phyloP scores from a whole-genome alignment of 2,888 invertebrate species.

The Drosophila neoperkinsi region DNA sequence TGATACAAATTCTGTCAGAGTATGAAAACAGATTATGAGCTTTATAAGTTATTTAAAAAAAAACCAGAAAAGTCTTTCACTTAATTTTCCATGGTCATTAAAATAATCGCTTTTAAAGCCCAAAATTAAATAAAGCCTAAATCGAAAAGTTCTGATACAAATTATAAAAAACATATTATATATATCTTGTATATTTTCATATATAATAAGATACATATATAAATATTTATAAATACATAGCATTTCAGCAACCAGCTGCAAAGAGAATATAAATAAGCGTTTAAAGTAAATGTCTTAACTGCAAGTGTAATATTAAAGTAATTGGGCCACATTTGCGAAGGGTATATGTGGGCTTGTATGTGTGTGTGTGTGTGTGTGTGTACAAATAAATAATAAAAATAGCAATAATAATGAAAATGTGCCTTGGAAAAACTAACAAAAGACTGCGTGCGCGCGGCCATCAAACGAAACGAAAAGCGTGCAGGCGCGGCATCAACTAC shows the following conservation, averaged over 20 bases:
- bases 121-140: too few species aligned
- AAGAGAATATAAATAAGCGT: neutral
- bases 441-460: constrained; percentile 74
- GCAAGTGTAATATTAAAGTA: constrained; percentile 35
- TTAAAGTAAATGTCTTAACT: constrained; percentile 12
- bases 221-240: neutral
- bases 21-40: too few species aligned
- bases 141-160: neutral
- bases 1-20: neutral
- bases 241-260: neutral
- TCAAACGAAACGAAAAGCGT: constrained; percentile 79
- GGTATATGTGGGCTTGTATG: constrained; percentile 9
- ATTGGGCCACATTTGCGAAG: constrained; percentile 43
- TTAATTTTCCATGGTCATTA: neutral
- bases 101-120: neutral
- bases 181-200: neutral
- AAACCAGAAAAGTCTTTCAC: neutral
- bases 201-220: neutral
- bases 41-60: neutral
- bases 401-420: constrained; percentile 61
- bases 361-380: neutral
- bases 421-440: constrained; percentile 77
- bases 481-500: constrained; percentile 58
- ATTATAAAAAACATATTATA: neutral
- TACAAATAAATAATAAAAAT: constrained; percentile 9